These are phyloP conservation scores for Theocolax elegans DNA, from an alignment of 1,140 invertebrate genomes.

Conservation along the genomic window DNA sequence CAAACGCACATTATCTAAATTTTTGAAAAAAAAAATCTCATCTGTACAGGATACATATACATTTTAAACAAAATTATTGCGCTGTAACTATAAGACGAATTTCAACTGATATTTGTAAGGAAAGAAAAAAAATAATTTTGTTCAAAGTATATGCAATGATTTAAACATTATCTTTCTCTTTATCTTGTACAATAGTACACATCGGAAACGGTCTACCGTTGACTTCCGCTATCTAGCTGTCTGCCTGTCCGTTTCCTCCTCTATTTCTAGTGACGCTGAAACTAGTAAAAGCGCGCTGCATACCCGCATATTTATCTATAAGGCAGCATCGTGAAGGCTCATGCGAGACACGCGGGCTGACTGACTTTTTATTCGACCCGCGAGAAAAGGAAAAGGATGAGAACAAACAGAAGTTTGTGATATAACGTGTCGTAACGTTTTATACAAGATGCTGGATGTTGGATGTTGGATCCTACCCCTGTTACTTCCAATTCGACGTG, in stretches of 20 bases:
- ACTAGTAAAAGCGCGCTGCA: conserved; percentile 44
- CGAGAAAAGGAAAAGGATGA: too few relatives aligned
- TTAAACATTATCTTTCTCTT: background rate
- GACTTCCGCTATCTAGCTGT: conserved; percentile 53
- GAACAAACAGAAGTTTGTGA: background rate
- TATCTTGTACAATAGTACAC: conserved; percentile 40
- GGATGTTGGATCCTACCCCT: background rate
- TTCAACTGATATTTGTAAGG: too few relatives aligned
- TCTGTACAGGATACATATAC: too few relatives aligned
- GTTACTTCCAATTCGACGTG: too few relatives aligned
- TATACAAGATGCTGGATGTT: background rate
- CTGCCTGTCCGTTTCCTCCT: conserved; percentile 46
- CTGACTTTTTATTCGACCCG: background rate
- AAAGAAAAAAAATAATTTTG: too few relatives aligned
- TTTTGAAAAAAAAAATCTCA: too few relatives aligned
- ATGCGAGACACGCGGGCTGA: background rate
- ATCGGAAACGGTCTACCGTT: conserved; percentile 62
- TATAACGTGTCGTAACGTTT: conserved; percentile 5
- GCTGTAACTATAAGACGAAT: too few relatives aligned
- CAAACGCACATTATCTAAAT: too few relatives aligned
- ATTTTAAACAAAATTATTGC: too few relatives aligned
- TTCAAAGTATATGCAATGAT: too few relatives aligned
- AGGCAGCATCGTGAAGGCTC: background rate
- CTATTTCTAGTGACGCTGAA: conserved; percentile 44
- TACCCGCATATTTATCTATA: conserved; percentile 48